Conservation (phyloP, 2,797 vertebrate genomes). For the Premnoplex brunnescens region DNA sequence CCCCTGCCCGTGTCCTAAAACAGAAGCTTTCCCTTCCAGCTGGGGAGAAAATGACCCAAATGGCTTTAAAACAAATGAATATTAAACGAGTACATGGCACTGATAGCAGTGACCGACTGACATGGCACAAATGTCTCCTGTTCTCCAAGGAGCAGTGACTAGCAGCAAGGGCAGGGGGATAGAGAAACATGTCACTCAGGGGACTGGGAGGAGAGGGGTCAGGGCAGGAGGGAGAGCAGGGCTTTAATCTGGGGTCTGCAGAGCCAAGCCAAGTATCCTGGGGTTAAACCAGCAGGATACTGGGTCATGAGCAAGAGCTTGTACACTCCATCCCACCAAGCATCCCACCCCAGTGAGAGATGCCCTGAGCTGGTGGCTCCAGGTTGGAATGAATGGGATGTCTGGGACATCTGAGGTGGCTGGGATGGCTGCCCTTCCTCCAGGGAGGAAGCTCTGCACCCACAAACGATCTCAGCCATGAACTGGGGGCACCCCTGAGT, state of each 20-base stretch:
- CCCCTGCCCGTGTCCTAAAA: background rate
- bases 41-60: background rate
- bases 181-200: background rate
- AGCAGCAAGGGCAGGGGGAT: fast-evolving
- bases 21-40: background rate
- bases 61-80: background rate
- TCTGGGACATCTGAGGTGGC: background rate
- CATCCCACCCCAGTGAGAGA: background rate
- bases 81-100: fast-evolving
- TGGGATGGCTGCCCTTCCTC: background rate
- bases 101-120: background rate
- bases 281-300: background rate
- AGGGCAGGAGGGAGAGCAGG: background rate
- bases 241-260: fast-evolving
- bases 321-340: background rate
- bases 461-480: fast-evolving
- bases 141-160: background rate
- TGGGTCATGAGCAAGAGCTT: background rate
- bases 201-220: background rate
- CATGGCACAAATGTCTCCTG: background rate
- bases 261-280: fast-evolving
- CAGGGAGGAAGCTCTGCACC: background rate
- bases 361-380: background rate
- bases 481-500: background rate
- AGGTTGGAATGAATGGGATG: background rate